Base-by-base conservation (phyloP, 2,888 invertebrate species). In the Gibbula magus region DNA sequence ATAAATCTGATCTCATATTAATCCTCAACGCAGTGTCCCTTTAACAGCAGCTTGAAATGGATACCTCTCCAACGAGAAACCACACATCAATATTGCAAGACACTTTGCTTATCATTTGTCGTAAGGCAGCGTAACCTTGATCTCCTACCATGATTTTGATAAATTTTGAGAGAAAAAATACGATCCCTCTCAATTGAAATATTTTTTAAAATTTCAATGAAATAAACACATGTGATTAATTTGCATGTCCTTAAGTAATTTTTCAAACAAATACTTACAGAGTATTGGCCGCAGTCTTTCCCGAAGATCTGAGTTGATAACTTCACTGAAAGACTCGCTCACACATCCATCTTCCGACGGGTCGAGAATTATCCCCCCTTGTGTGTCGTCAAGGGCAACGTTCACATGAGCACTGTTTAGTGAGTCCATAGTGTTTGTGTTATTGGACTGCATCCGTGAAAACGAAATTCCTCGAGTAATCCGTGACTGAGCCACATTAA, bases 251-350 rank as follows among this genome's bases (percentile, higher is more conserved):
- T 1, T 54, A 20, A n/a, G n/a, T n/a, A 4, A 1, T 25, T 56
- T 7, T 56, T 56, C 20, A 45, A 10, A 45, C 10, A 45, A 45
- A 8, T n/a, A 79, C 79, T 73, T 45, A 79, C 79, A 73, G 20
- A 74, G 22, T 16, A 79, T 56, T 29, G 56, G 79, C 18, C 74
- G 18, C 52, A 53, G 54, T 4, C 74, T 29, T 16, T 74, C 79
- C 39, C 32, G 39, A 20, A 79, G 45, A 39, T 79, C 73, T 13
- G 79, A 45, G 25, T 35, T 39, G 10, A 79, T 35, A 10, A 70
- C 45, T 67, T 67, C 51, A 73, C 53, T 70, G 2, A 39, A 25
- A 20, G 67, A 52, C 29, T 78, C 70, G 53, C 51, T 29, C 22
- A 67, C 70, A 35, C 25, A 22, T 25, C 51, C 74, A 52, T 25